These are phyloP conservation scores for Planococcus citri DNA, from an alignment of 1,140 invertebrate genomes.

Conservation along the genomic window DNA sequence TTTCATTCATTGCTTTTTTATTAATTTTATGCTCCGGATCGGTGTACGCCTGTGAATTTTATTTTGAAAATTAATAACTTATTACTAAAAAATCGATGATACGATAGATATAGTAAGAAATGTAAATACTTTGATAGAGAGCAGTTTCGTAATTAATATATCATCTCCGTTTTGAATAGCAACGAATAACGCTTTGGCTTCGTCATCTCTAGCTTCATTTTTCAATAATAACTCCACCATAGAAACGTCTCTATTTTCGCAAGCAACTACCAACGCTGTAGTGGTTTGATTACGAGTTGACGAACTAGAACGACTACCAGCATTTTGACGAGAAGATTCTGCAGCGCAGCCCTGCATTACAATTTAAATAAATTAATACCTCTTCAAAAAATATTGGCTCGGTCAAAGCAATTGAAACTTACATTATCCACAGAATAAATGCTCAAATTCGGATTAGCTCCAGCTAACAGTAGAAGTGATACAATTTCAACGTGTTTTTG, in stretches of 20 bases:
- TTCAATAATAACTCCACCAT: constrained; percentile 65
- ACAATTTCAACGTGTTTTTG: constrained; percentile 62
- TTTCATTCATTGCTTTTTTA: constrained; percentile 64
- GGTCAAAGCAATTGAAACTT: too few species aligned
- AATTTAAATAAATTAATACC: too few species aligned
- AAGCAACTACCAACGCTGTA: constrained; percentile 59
- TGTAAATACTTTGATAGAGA: constrained; percentile 53
- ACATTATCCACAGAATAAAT: constrained; percentile 19
- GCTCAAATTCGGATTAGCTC: constrained; percentile 53
- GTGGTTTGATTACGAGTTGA: constrained; percentile 32
- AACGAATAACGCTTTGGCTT: constrained; percentile 63
- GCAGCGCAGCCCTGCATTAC: background rate
- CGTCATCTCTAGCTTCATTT: constrained; percentile 75
- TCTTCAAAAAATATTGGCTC: too few species aligned
- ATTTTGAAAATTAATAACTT: constrained; percentile 36
- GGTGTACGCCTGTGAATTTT: constrained; percentile 47
- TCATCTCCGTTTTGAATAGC: constrained; percentile 52
- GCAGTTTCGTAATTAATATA: constrained; percentile 54
- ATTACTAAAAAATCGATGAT: background rate
- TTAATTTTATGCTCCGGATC: constrained; percentile 80
- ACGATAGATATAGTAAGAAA: background rate
- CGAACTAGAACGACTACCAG: constrained; percentile 10
- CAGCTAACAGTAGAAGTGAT: constrained; percentile 54
- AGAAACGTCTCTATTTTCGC: constrained; percentile 47
- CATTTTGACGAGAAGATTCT: background rate